Evolutionary conservation across 2,797 vertebrate species (phyloP), one percentile per base, ranked within the genome.

Genomic region (Pseudomugil gertrudae): DNA sequence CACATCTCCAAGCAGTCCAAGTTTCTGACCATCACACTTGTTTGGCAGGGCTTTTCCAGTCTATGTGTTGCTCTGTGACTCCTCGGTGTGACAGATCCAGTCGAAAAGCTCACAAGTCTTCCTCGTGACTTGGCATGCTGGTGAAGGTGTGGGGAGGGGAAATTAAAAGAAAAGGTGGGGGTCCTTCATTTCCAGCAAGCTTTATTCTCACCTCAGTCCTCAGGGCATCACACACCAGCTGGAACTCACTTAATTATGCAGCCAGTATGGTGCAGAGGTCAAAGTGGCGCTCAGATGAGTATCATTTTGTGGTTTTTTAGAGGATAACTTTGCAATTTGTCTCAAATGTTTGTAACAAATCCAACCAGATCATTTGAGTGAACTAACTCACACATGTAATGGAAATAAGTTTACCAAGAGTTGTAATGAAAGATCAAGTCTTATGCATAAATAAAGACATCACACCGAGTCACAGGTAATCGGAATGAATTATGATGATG

Each of bases 221-320:
- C 68, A 54, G 78, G 84, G 84, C 78, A 52, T 65, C 55, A 38
- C 74, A 79, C 80, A 83, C 90, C 90, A 92, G 87, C 87, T 92
- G 89, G 89, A 89, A 74, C 84, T 85, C 69, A 19, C 77, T 87
- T 89, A 70, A 86, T 87, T 90, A 88, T 87, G 81, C 80, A 72
- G 72, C 76, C 78, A 67, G 79, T 72, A 68, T 80, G 82, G 74
- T 6, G 48, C 59, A 51, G 67, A 87, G 85, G 88, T 90, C 89
- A 87, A 75, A 80, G n/a, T 66, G 57, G 74, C 72, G 36, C 60
- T 66, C n/a, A 21, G 48, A 35, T 58, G 71, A 77, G 72, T 53
- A 17, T 21, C 26, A 26, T 36, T 45, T 77, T 79, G 80, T 69
- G 71, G 57, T 68, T 76, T 82, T 36, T 85, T 62, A 9, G 21